Evolutionary conservation across 2,113 vertebrate genomes (phyloP).

Genomic region (Crotalus tigris): DNA sequence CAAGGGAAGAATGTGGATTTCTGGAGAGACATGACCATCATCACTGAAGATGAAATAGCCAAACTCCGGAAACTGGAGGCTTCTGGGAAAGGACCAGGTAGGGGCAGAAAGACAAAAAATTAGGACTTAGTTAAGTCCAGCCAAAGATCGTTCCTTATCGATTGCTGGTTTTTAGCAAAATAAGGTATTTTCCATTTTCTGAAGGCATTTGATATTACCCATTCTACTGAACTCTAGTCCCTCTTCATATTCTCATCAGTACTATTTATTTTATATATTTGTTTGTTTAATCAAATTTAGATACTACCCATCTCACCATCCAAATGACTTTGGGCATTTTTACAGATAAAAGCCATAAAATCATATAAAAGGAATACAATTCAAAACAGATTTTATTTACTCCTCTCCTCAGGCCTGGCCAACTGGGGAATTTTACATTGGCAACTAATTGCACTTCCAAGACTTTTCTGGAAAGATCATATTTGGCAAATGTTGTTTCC

Average conservation of each 20-base stretch:
- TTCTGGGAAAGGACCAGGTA: conserved; percentile 92
- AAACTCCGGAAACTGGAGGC: conserved; percentile 94
- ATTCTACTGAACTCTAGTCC: background rate
- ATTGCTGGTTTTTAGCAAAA: background rate
- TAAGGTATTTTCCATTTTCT: background rate
- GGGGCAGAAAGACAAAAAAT: background rate
- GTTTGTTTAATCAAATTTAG: background rate
- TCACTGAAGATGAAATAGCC: conserved; percentile 94
- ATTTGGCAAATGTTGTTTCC: background rate
- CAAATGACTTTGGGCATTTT: background rate
- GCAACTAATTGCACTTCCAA: background rate
- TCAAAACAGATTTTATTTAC: background rate
- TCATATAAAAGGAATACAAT: background rate
- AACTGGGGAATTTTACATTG: background rate
- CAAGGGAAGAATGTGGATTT: conserved; percentile 97
- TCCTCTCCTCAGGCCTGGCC: background rate
- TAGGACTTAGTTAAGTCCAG: background rate
- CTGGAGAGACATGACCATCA: conserved; percentile 98
- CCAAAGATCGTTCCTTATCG: background rate
- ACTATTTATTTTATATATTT: background rate
- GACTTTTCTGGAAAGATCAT: background rate
- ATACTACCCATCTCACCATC: background rate
- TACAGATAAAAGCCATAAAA: background rate
- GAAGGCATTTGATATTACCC: background rate
- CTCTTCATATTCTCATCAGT: background rate